Percentiles rank a stretch among this genome's conserved stretches.
These are phyloP conservation scores for Drosophila neutralis DNA, from an alignment of 2,888 invertebrate species.

Conservation along the genomic window DNA sequence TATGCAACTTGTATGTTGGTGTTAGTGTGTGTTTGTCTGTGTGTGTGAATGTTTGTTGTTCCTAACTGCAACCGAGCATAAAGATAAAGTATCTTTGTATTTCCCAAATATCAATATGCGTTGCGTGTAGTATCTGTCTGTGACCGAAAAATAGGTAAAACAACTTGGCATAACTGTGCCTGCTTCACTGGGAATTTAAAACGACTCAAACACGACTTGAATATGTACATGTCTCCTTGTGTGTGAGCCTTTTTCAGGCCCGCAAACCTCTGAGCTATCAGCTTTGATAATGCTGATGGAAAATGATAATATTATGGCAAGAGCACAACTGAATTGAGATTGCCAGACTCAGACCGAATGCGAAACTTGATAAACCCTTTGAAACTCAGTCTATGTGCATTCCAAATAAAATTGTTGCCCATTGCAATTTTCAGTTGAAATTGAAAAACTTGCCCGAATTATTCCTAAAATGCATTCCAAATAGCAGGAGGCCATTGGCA, in stretches of 20 bases:
- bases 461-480: slow-evolving; percentile 4
- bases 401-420: slow-evolving; percentile 15
- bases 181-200: slow-evolving; percentile 4
- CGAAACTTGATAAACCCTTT: neutral
- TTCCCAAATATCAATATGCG: slow-evolving; percentile 52
- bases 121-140: slow-evolving; percentile 15
- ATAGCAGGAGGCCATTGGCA: slow-evolving; percentile 8
- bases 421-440: neutral
- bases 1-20: slow-evolving; percentile 49
- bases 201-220: slow-evolving; percentile 20
- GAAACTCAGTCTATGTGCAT: slow-evolving; percentile 5
- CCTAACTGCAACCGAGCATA: slow-evolving; percentile 50
- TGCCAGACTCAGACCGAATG: slow-evolving; percentile 21
- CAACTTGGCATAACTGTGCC: slow-evolving; percentile 18
- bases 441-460: slow-evolving; percentile 7
- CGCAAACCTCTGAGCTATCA: neutral
- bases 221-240: slow-evolving; percentile 12
- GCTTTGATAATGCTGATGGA: slow-evolving; percentile 37
- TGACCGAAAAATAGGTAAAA: slow-evolving; percentile 25
- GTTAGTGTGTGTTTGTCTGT: slow-evolving; percentile 17
- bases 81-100: slow-evolving; percentile 54
- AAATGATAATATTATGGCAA: slow-evolving; percentile 45
- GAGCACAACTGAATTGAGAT: slow-evolving; percentile 38
- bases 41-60: slow-evolving; percentile 23
- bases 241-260: neutral